phyloP scores from a whole-genome alignment of 2,797 vertebrate species.

The Bovichtus diacanthus region DNA sequence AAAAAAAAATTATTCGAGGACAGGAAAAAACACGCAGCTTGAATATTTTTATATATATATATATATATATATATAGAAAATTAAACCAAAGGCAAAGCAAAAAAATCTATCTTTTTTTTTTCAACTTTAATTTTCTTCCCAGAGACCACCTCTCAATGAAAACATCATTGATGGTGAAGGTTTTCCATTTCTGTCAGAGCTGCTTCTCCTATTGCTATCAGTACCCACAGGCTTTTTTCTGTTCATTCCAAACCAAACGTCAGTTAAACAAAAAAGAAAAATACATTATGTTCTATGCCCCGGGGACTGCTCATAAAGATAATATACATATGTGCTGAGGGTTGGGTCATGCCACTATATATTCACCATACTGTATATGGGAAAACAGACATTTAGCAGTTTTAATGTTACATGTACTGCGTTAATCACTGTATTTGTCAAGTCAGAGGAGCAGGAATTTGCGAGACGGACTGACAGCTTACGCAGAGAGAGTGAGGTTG shows the following conservation, averaged over 20 bases:
- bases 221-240: background rate
- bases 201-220: background rate
- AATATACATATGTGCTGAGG: background rate
- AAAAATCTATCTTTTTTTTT: background rate
- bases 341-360: background rate
- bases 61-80: background rate
- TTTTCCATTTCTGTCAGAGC: background rate
- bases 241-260: background rate
- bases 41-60: too few relatives aligned
- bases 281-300: background rate
- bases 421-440: constrained; percentile 6
- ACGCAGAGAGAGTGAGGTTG: background rate
- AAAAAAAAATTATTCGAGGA: background rate
- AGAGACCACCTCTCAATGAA: constrained; percentile 3
- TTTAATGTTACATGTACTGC: background rate
- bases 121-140: background rate
- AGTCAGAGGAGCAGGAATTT: constrained; percentile 13
- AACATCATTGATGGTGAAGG: background rate
- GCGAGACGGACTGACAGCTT: constrained; percentile 12
- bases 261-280: too few relatives aligned
- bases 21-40: background rate
- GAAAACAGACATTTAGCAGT: background rate
- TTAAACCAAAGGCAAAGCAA: background rate
- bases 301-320: background rate
- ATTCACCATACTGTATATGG: background rate